Conservation (phyloP, 2,797 vertebrate species). For the Antrozous pallidus region DNA sequence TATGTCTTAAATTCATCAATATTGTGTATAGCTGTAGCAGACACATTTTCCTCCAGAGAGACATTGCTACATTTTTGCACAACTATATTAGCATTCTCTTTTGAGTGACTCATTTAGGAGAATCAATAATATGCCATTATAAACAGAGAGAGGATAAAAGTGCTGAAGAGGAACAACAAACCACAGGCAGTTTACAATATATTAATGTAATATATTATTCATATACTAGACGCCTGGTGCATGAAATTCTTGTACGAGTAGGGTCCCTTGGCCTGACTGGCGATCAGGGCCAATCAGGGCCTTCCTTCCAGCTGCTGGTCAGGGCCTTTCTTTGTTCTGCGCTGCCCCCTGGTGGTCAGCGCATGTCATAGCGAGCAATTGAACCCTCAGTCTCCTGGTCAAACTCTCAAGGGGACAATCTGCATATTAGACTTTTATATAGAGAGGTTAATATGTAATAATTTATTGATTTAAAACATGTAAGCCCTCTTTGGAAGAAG, state of each 20-base stretch:
- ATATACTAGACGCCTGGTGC: not conserved
- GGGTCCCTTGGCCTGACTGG: too few relatives aligned
- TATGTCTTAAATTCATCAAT: not conserved
- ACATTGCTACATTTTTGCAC: conserved; percentile 22
- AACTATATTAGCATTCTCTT: conserved; percentile 41
- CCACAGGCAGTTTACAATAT: conserved; percentile 25
- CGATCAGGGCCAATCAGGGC: too few relatives aligned
- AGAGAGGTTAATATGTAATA: not conserved
- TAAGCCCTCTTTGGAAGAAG: conserved; percentile 43
- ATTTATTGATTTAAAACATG: conserved; percentile 16
- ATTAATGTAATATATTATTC: conserved; percentile 1
- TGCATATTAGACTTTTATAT: too few relatives aligned
- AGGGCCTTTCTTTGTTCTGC: too few relatives aligned
- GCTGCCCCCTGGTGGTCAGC: too few relatives aligned
- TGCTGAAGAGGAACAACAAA: conserved; percentile 20
- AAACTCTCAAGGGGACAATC: too few relatives aligned
- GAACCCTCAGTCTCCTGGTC: too few relatives aligned
- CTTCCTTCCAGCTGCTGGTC: too few relatives aligned
- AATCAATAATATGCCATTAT: conserved; percentile 58
- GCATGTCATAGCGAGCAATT: too few relatives aligned
- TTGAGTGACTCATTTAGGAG: conserved; percentile 44
- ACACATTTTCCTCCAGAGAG: conserved; percentile 45
- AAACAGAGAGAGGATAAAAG: conserved; percentile 25
- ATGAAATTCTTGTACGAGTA: too few relatives aligned
- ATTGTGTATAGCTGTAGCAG: not conserved